phyloP scores from a whole-genome alignment of 37 sponge, comb jelly and placozoan genomes.

The Tethya wilhelma region DNA sequence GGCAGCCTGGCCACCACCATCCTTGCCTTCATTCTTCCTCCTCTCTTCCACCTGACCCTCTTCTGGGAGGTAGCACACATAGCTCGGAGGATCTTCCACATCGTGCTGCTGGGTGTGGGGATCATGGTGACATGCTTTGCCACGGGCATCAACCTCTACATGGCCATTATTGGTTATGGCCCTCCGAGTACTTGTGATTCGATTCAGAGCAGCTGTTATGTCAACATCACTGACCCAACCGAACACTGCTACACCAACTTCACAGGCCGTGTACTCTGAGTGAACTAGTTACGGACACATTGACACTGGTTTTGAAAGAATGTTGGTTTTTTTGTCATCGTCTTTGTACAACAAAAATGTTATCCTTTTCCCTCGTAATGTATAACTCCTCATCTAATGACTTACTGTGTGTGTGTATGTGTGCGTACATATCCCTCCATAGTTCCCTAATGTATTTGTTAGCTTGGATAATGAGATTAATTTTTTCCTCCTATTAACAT shows the following conservation, averaged over 20 bases:
- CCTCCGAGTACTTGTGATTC: not conserved
- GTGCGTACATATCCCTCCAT: too few relatives aligned
- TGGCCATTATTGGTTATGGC: constrained; percentile 18
- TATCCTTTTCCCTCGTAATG: too few relatives aligned
- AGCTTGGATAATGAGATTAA: too few relatives aligned
- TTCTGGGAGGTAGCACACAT: constrained; percentile 38
- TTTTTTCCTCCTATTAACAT: not conserved
- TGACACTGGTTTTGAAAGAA: too few relatives aligned
- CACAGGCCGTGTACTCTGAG: not conserved
- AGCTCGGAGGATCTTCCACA: constrained; percentile 47
- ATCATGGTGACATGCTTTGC: constrained; percentile 53
- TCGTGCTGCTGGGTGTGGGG: constrained; percentile 52
- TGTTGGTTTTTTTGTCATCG: too few relatives aligned
- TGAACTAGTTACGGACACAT: too few relatives aligned
- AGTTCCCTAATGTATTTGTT: too few relatives aligned
- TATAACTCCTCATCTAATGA: too few relatives aligned
- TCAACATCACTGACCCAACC: not conserved
- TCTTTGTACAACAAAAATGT: too few relatives aligned
- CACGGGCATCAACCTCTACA: constrained; percentile 63
- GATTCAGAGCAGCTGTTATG: not conserved
- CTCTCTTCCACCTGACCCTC: constrained; percentile 75
- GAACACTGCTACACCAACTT: constrained; percentile 14
- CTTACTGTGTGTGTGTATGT: too few relatives aligned
- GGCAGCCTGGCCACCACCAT: constrained; percentile 80
- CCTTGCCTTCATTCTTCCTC: constrained; percentile 81